Evolutionary conservation across 2,797 vertebrate genomes (phyloP).

Genomic region (Morus bassanus): DNA sequence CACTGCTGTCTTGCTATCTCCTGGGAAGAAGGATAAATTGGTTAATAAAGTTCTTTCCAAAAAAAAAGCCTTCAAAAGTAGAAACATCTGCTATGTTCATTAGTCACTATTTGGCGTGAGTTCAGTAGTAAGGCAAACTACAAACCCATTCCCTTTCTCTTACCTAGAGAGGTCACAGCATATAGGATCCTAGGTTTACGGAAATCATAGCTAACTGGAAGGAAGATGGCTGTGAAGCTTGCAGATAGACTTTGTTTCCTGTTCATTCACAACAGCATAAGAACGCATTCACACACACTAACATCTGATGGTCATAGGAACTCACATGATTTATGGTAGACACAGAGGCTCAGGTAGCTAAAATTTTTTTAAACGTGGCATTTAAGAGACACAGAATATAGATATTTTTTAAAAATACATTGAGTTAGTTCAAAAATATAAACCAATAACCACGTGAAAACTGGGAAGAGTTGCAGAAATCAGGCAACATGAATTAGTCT

Average conservation of each 20-base stretch:
- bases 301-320: neutral
- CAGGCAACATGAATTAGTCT: neutral
- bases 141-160: neutral
- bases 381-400: neutral
- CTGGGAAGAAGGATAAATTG: constrained; percentile 53
- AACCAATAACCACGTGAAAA: neutral
- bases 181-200: neutral
- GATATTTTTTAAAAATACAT: neutral
- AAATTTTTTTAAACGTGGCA: neutral
- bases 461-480: neutral
- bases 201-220: neutral
- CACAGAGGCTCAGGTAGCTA: neutral
- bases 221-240: neutral
- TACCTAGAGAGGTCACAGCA: constrained; percentile 8
- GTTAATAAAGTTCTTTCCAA: constrained; percentile 43
- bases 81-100: constrained; percentile 67
- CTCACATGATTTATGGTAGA: neutral
- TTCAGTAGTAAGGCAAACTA: constrained; percentile 51
- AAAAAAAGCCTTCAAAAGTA: constrained; percentile 51
- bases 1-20: constrained; percentile 13
- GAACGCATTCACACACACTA: neutral
- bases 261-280: neutral
- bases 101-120: constrained; percentile 56
- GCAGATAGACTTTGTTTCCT: neutral
- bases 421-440: neutral